phyloP scores from a whole-genome alignment of 2,113 vertebrate genomes.

The Tychaedon coryphoeus region DNA sequence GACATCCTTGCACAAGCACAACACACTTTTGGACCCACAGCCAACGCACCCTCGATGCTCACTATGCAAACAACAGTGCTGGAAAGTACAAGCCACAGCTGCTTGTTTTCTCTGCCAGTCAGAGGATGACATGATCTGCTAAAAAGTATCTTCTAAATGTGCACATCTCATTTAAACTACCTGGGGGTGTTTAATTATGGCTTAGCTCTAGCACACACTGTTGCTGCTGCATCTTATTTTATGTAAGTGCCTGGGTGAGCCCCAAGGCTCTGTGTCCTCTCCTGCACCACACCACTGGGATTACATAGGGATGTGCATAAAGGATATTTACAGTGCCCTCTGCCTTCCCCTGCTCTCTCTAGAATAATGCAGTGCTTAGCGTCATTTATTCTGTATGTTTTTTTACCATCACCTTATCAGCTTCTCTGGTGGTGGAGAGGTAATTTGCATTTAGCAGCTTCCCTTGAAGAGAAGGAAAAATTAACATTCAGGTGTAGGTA shows the following conservation, averaged over 20 bases:
- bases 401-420: background rate
- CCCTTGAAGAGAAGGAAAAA: background rate
- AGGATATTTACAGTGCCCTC: background rate
- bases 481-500: background rate
- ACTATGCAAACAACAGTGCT: background rate
- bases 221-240: background rate
- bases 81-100: background rate
- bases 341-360: background rate
- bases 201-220: background rate
- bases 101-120: slow-evolving; percentile 22
- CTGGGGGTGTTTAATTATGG: slow-evolving; percentile 46
- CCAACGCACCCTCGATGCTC: accelerated
- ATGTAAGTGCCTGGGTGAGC: background rate
- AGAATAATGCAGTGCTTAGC: background rate
- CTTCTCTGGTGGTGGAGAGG: background rate
- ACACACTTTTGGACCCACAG: background rate
- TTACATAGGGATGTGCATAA: background rate
- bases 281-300: background rate
- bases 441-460: background rate
- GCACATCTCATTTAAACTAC: background rate
- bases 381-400: background rate
- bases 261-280: background rate
- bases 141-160: background rate
- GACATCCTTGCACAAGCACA: background rate
- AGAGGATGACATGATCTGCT: background rate